Conservation (phyloP, 1,140 invertebrate species). For the Drosophila orosa region DNA sequence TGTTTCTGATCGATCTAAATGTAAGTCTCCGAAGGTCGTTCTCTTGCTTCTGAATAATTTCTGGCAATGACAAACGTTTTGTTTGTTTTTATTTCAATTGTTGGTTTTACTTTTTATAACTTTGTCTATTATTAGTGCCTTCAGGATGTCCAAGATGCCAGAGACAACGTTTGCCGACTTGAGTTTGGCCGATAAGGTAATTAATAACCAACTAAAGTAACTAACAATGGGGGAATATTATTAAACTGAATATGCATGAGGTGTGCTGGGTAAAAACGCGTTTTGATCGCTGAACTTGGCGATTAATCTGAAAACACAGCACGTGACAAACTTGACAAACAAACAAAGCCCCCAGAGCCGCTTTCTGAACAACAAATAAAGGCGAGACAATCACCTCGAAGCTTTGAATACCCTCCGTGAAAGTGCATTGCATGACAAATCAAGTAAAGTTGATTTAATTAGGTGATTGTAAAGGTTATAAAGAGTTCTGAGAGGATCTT, state of each 20-base stretch:
- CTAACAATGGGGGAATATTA: slow-evolving; percentile 22
- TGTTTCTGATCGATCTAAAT: slow-evolving; percentile 51
- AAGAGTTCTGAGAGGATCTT: neutral
- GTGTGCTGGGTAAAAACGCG: slow-evolving; percentile 20
- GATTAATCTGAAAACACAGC: slow-evolving; percentile 40
- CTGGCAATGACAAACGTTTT: slow-evolving; percentile 33
- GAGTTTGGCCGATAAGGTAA: slow-evolving; percentile 80
- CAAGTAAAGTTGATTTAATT: neutral
- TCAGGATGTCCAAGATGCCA: slow-evolving; percentile 69
- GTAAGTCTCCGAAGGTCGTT: slow-evolving; percentile 71
- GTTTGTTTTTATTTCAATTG: slow-evolving; percentile 33
- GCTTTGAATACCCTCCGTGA: slow-evolving; percentile 29
- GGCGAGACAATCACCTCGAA: slow-evolving; percentile 23
- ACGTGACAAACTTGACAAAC: slow-evolving; percentile 48
- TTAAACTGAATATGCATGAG: slow-evolving; percentile 20
- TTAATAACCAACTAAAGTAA: neutral
- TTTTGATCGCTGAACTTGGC: slow-evolving; percentile 33
- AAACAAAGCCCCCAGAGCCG: slow-evolving; percentile 26
- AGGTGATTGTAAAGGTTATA: neutral
- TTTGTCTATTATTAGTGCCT: slow-evolving; percentile 3
- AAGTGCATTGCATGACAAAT: slow-evolving; percentile 25
- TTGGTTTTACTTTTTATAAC: slow-evolving; percentile 4
- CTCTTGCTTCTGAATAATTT: slow-evolving; percentile 37
- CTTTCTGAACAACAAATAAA: slow-evolving; percentile 22
- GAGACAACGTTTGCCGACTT: slow-evolving; percentile 76